Conservation (phyloP, 2,888 invertebrate genomes). For the Drosophila fulvimacula region DNA sequence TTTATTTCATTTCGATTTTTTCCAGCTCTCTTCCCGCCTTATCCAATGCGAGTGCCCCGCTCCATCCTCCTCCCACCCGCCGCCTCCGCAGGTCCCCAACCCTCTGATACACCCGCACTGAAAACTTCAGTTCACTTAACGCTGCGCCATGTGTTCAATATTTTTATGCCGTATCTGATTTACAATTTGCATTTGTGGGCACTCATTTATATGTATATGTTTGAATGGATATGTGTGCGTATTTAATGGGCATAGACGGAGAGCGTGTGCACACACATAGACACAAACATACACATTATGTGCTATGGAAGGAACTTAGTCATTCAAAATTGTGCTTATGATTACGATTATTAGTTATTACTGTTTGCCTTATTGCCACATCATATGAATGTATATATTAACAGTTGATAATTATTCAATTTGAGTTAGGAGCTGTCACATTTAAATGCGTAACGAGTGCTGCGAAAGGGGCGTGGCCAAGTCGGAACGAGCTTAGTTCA, state of each 20-base stretch:
- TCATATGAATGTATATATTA: slow-evolving; percentile 29
- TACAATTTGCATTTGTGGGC: slow-evolving; percentile 67
- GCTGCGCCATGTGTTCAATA: slow-evolving; percentile 77
- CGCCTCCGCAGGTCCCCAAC: background rate
- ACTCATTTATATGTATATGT: slow-evolving; percentile 25
- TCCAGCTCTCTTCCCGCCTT: slow-evolving; percentile 32
- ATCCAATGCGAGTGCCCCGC: slow-evolving; percentile 8
- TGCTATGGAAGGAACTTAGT: slow-evolving; percentile 48
- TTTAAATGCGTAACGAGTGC: slow-evolving; percentile 21
- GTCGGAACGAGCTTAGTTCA: background rate
- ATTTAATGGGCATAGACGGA: slow-evolving; percentile 31
- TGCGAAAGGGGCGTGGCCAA: slow-evolving; percentile 10
- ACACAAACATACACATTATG: slow-evolving; percentile 3
- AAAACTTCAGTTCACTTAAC: slow-evolving; percentile 55
- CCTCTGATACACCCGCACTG: slow-evolving; percentile 41
- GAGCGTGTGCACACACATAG: background rate
- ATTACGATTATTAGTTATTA: slow-evolving; percentile 36
- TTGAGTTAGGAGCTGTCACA: slow-evolving; percentile 12
- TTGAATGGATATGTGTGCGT: slow-evolving; percentile 23
- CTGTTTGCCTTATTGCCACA: slow-evolving; percentile 13
- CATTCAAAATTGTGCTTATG: slow-evolving; percentile 46
- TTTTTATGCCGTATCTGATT: slow-evolving; percentile 76
- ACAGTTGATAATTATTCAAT: slow-evolving; percentile 37
- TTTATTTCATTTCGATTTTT: slow-evolving; percentile 65
- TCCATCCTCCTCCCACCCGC: slow-evolving; percentile 5